phyloP scores from a whole-genome alignment of 2,113 vertebrate species.

The Phylloscopus trochiloides region DNA sequence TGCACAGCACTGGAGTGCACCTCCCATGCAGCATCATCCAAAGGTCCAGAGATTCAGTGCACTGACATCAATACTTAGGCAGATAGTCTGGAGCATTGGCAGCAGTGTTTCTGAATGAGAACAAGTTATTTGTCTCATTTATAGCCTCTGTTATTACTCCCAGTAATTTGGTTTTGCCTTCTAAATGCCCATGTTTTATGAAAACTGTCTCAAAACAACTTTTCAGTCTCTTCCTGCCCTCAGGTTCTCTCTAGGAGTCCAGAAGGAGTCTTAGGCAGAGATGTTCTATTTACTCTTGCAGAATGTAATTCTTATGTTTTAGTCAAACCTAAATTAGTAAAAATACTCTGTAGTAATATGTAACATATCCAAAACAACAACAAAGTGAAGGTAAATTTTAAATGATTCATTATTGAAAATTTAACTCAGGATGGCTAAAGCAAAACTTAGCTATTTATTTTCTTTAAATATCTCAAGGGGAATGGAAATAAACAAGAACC shows the following conservation, averaged over 20 bases:
- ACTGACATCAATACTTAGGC: neutral
- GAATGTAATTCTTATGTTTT: neutral
- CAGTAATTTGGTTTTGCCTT: slow-evolving; percentile 27
- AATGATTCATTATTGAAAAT: neutral
- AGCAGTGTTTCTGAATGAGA: neutral
- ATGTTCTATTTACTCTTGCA: neutral
- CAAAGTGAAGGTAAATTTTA: neutral
- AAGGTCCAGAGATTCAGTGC: neutral
- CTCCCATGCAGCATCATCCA: neutral
- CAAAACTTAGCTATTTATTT: neutral
- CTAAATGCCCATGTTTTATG: slow-evolving; percentile 7
- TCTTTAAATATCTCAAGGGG: neutral
- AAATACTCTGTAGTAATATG: neutral
- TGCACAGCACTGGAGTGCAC: neutral
- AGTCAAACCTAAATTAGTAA: neutral
- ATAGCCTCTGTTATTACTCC: slow-evolving; percentile 1
- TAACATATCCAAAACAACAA: neutral
- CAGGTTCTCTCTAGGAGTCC: neutral
- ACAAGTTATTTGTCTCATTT: slow-evolving; percentile 32
- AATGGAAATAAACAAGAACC: neutral
- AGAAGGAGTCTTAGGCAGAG: neutral
- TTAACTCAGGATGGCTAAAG: neutral
- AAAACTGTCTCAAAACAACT: neutral
- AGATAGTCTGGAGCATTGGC: neutral
- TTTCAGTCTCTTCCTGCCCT: neutral